Evolutionary conservation across 1,140 invertebrate genomes (phyloP).

Genomic region (Bombus haemorrhoidalis): DNA sequence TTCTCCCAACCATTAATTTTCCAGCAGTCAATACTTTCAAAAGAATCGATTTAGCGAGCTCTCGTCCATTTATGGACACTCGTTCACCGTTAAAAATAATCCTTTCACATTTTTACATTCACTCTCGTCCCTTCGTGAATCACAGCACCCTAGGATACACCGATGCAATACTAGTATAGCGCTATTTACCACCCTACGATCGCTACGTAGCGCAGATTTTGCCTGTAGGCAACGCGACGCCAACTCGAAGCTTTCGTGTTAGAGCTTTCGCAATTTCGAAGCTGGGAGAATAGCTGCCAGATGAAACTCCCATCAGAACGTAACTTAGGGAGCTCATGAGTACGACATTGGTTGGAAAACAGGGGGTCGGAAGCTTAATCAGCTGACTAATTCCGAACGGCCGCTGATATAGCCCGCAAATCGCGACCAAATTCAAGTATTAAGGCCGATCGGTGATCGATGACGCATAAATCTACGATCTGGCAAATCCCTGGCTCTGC

Average conservation of each 20-base stretch:
- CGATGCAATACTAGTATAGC: not conserved
- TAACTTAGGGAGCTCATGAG: slow-evolving; percentile 35
- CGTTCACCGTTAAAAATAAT: slow-evolving; percentile 58
- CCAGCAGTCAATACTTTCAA: slow-evolving; percentile 21
- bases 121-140: not conserved
- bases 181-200: slow-evolving; percentile 46
- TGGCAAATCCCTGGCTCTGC: not conserved
- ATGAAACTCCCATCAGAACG: slow-evolving; percentile 69
- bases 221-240: slow-evolving; percentile 43
- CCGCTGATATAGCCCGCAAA: slow-evolving; percentile 23
- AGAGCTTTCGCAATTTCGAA: slow-evolving; percentile 60
- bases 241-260: slow-evolving; percentile 54
- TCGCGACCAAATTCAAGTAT: slow-evolving; percentile 41
- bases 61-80: slow-evolving; percentile 46
- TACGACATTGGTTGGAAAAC: slow-evolving; percentile 19
- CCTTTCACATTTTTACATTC: not conserved
- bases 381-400: slow-evolving; percentile 66
- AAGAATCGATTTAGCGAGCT: slow-evolving; percentile 30
- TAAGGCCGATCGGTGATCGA: slow-evolving; percentile 53
- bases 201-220: slow-evolving; percentile 26
- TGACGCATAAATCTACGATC: slow-evolving; percentile 35
- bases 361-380: slow-evolving; percentile 64
- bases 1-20: slow-evolving; percentile 25
- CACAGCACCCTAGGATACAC: not conserved
- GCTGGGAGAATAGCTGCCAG: slow-evolving; percentile 49